Conservation (phyloP, 1,140 invertebrate species). For the Saxidomus purpurata region DNA sequence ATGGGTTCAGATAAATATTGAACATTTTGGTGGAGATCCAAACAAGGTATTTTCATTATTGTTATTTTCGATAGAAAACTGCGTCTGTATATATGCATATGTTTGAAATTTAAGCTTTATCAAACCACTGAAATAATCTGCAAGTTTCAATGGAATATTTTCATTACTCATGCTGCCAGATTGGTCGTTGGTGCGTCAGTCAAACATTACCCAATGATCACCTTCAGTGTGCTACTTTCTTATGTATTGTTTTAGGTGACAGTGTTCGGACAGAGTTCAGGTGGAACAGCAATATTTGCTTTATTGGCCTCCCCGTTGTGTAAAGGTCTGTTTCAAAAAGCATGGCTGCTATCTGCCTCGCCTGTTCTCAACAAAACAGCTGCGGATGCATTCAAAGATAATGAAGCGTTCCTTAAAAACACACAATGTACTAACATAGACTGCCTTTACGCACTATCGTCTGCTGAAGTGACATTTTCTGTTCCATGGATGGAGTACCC, state of each 20-base stretch:
- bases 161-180: too few relatives aligned
- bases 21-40: constrained; percentile 75
- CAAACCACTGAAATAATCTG: too few relatives aligned
- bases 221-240: too few relatives aligned
- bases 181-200: too few relatives aligned
- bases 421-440: constrained; percentile 71
- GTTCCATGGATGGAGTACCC: constrained; percentile 73
- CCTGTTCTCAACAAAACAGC: constrained; percentile 76
- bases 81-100: too few relatives aligned
- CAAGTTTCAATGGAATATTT: too few relatives aligned
- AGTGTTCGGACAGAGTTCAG: constrained; percentile 75
- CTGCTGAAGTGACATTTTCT: constrained; percentile 67
- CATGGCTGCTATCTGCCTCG: constrained; percentile 77
- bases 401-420: constrained; percentile 69
- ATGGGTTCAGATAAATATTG: constrained; percentile 75
- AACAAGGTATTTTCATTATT: constrained; percentile 71
- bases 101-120: too few relatives aligned
- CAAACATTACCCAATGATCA: too few relatives aligned
- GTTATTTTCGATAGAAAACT: too few relatives aligned
- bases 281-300: constrained; percentile 67
- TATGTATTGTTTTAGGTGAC: constrained; percentile 70
- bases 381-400: constrained; percentile 69
- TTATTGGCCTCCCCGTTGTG: constrained; percentile 65
- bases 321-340: constrained; percentile 70
- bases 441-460: constrained; percentile 71